These are phyloP conservation scores for Sinonovacula constricta DNA, from an alignment of 1,140 invertebrate genomes.

Conservation along the genomic window DNA sequence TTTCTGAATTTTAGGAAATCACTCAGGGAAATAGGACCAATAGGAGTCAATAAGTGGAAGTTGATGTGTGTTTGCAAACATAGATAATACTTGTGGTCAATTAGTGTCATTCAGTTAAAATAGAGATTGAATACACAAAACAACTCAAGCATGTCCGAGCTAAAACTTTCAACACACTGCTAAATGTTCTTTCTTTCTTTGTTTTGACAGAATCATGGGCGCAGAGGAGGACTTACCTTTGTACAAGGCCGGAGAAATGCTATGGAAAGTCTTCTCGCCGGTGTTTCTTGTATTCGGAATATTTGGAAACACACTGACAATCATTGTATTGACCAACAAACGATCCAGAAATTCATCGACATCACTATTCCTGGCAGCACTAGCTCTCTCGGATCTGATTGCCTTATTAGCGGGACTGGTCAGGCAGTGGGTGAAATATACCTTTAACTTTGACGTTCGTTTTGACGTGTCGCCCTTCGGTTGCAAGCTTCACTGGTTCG, in stretches of 20 bases:
- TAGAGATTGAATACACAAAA: too few species aligned
- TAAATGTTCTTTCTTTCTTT: too few species aligned
- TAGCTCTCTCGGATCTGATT: conserved; percentile 57
- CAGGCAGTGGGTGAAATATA: conserved; percentile 57
- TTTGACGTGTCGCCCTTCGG: conserved; percentile 8
- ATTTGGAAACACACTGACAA: conserved; percentile 53
- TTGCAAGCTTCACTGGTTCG: conserved; percentile 57
- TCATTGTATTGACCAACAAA: conserved; percentile 45
- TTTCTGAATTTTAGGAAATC: too few species aligned
- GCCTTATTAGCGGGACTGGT: conserved; percentile 60
- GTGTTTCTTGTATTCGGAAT: conserved; percentile 56
- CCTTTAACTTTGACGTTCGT: conserved; percentile 56
- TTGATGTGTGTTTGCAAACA: too few species aligned
- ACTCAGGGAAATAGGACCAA: too few species aligned
- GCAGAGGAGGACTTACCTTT: conserved; percentile 18
- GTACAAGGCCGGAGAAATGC: conserved; percentile 11
- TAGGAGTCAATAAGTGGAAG: too few species aligned
- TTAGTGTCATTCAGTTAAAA: too few species aligned
- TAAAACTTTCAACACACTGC: too few species aligned
- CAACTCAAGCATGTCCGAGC: too few species aligned
- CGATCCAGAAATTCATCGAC: conserved; percentile 28
- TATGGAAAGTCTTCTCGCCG: conserved; percentile 45
- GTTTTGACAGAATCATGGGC: too few species aligned
- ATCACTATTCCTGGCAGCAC: conserved; percentile 48
- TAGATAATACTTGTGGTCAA: too few species aligned